These are phyloP conservation scores for Erpornis zantholeuca DNA, from an alignment of 2,113 vertebrate species.

Conservation along the genomic window DNA sequence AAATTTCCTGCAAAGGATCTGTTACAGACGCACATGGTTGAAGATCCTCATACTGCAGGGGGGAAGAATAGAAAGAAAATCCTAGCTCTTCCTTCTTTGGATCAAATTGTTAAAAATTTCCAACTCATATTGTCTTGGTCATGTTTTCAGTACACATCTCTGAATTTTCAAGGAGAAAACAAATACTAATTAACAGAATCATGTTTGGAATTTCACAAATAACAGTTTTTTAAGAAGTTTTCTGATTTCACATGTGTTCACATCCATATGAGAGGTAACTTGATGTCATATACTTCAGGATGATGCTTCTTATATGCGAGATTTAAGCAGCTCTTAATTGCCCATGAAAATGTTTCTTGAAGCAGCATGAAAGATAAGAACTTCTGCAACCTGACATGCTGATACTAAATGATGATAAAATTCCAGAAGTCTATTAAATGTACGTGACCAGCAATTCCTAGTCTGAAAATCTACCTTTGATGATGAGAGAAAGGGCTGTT, in stretches of 20 bases:
- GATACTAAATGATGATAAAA: conserved; percentile 15
- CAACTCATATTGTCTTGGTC: background rate
- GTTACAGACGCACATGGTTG: background rate
- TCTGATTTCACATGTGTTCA: background rate
- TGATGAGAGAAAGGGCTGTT: conserved; percentile 70
- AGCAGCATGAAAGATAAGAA: conserved; percentile 17
- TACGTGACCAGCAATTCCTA: conserved; percentile 60
- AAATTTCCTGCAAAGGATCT: background rate
- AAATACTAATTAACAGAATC: background rate
- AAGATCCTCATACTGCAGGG: background rate
- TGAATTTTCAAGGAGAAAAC: conserved; percentile 8
- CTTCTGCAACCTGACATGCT: conserved; percentile 16
- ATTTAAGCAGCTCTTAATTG: background rate
- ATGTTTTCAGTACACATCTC: background rate
- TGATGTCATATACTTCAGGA: background rate
- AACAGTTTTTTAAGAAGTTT: background rate
- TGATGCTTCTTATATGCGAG: background rate
- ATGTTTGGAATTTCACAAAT: background rate
- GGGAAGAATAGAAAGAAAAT: background rate
- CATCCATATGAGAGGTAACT: background rate
- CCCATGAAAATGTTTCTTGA: background rate
- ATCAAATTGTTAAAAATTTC: background rate
- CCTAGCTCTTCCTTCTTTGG: background rate
- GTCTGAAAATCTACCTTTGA: conserved; percentile 71
- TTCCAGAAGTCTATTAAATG: conserved; percentile 26